These are phyloP conservation scores for Bubalus kerabau DNA, from an alignment of 2,113 vertebrate genomes.

Conservation along the genomic window DNA sequence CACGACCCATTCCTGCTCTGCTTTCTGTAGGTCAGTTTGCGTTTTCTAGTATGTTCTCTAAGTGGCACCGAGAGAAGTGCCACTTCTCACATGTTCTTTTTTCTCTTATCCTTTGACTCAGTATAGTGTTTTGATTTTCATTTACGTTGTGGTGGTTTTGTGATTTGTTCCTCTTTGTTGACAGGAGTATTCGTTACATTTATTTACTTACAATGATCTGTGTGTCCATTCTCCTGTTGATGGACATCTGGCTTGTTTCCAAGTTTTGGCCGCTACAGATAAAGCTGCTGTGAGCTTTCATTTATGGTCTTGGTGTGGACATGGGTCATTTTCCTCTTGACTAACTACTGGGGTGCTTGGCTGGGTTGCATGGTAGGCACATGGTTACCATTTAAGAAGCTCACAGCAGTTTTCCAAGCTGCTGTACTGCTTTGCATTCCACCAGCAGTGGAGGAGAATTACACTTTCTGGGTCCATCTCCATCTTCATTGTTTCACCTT, in stretches of 20 bases:
- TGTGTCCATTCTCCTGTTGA: neutral
- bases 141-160: neutral
- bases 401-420: neutral
- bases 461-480: too few relatives aligned
- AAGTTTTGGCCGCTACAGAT: neutral
- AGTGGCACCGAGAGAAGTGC: rapidly evolving
- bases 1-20: rapidly evolving
- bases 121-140: neutral
- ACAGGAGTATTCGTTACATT: neutral
- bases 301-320: neutral
- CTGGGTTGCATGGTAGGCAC: rapidly evolving
- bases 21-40: rapidly evolving
- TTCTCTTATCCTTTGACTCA: neutral
- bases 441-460: too few relatives aligned
- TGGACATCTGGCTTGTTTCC: neutral
- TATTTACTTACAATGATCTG: neutral
- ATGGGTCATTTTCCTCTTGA: neutral
- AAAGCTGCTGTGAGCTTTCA: neutral
- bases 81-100: neutral
- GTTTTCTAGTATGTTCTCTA: neutral
- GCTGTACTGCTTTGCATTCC: neutral
- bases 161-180: neutral
- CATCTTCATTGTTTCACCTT: neutral
- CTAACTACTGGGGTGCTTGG: neutral
- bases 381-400: neutral